phyloP scores from a whole-genome alignment of 1,140 invertebrate species.

The Popillia japonica region DNA sequence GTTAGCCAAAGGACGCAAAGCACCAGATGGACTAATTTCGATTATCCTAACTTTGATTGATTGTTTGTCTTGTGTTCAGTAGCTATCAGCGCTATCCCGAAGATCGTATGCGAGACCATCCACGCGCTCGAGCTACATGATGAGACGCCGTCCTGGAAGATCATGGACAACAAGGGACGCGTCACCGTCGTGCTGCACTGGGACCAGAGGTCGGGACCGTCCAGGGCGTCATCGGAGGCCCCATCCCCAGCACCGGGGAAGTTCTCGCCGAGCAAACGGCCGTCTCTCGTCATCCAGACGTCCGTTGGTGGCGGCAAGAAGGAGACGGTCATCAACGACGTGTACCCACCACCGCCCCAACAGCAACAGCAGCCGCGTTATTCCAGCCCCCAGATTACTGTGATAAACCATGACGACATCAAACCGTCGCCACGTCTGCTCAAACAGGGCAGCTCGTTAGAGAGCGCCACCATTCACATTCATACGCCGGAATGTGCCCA shows the following conservation, averaged over 20 bases:
- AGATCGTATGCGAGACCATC: conserved; percentile 96
- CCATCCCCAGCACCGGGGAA: conserved; percentile 63
- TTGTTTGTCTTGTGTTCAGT: conserved; percentile 47
- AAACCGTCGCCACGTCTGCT: conserved; percentile 64
- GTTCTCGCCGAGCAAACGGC: conserved; percentile 73
- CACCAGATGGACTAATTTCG: too few relatives aligned
- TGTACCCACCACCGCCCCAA: conserved; percentile 62
- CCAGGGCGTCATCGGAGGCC: conserved; percentile 64
- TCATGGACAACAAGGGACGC: conserved; percentile 94
- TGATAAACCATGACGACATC: conserved; percentile 86
- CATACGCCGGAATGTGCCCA: conserved; percentile 85
- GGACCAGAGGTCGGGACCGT: conserved; percentile 80
- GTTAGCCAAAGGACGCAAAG: too few relatives aligned
- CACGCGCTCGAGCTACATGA: conserved; percentile 91
- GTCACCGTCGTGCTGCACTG: conserved; percentile 93
- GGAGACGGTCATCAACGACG: conserved; percentile 66
- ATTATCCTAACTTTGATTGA: background rate
- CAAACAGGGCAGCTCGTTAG: conserved; percentile 76
- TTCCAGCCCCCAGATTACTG: conserved; percentile 84
- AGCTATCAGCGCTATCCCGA: conserved; percentile 94
- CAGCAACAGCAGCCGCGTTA: conserved; percentile 65
- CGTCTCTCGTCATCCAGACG: conserved; percentile 79
- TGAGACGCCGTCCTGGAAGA: conserved; percentile 95
- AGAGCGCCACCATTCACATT: conserved; percentile 79
- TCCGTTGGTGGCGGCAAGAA: conserved; percentile 75